Evolutionary conservation across 2,888 invertebrate species (phyloP), one percentile per base, ranked within the genome.

Genomic region (Lottia gigantea): DNA sequence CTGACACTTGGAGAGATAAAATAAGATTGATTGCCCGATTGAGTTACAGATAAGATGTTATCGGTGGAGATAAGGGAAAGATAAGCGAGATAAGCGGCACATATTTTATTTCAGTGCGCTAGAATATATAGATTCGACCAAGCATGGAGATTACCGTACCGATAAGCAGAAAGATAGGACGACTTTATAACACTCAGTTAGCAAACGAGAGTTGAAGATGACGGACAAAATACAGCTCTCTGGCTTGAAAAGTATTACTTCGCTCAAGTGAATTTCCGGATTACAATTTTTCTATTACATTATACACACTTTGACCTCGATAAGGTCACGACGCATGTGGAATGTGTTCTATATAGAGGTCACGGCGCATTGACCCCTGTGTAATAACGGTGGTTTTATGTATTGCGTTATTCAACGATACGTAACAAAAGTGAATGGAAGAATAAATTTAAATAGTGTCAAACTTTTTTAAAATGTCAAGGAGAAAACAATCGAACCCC

Each of bases 1-100:
- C 55, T 55, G 55, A 55, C 55, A 55, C 55, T 55, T 55, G 55
- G 55, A 55, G 23, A 55, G 55, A 55, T 55, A 55, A 55, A 55
- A 23, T 23, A 55, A 55, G 55, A 55, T 55, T 55, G 55, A 55
- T 55, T 55, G 55, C 55, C 55, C 55, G 55, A 55, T 55, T 23
- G 55, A 55, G 55, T 55, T 23, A 55, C 55, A 19, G 55, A 55
- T 55, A 55, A 55, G 55, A 55, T 23, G 11, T 55, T 55, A 55
- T 55, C 55, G 55, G 12, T 23, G 12, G 55, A 55, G 55, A 55
- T 55, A 55, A 55, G 55, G 23, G 55, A 23, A 11, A 55, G 55
- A 55, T 55, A 55, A 55, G 12, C 19, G 55, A 55, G 55, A 55
- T 55, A 55, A 55, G 55, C 19, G 8, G 55, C 55, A 23, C 55